These are phyloP conservation scores for Hetaerina titia DNA, from an alignment of 2,888 invertebrate species.

Conservation along the genomic window DNA sequence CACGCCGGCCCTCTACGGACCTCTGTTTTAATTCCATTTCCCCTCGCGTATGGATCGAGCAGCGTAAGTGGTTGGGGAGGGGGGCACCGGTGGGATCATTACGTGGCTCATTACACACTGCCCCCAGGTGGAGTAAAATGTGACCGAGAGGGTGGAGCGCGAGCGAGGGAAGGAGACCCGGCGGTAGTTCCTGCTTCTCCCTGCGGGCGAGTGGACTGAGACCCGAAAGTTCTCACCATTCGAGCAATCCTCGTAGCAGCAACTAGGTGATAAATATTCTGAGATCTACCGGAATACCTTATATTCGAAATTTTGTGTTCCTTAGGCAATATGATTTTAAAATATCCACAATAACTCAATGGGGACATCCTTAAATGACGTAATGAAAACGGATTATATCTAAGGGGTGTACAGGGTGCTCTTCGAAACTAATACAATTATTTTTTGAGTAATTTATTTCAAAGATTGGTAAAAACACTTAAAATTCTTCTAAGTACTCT, in stretches of 20 bases:
- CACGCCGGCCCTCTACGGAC: not conserved
- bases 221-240: not conserved
- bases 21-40: slow-evolving; percentile 38
- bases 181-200: not conserved
- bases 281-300: not conserved
- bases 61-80: not conserved
- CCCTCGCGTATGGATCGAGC: not conserved
- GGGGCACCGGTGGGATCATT: not conserved
- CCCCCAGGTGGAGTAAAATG: slow-evolving; percentile 47
- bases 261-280: not conserved
- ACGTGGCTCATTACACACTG: slow-evolving; percentile 57
- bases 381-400: no score
- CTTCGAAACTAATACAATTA: no score
- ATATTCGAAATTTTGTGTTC: not conserved
- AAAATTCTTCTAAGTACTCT: no score
- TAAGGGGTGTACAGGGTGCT: no score
- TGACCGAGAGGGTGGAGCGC: not conserved
- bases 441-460: no score
- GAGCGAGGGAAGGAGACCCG: not conserved
- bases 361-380: no score
- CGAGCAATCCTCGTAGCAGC: not conserved
- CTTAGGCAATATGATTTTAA: no score
- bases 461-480: no score
- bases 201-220: not conserved
- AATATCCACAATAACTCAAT: no score